Percentiles rank a stretch among this genome's conserved stretches.
Evolutionary conservation across 2,797 vertebrate genomes (phyloP).

Genomic region (Diplodus sargus): DNA sequence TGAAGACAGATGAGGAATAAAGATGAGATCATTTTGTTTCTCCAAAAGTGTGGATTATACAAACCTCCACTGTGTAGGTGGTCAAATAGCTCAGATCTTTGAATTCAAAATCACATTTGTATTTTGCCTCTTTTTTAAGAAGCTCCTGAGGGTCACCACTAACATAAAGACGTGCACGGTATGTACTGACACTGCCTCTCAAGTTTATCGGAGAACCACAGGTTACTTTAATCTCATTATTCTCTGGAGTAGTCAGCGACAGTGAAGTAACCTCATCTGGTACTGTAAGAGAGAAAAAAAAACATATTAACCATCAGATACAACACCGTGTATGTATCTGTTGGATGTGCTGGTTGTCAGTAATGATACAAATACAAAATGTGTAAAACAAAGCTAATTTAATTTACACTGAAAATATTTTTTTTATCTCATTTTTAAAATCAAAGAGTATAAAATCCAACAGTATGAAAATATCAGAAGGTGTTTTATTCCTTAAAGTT

Average conservation of each 20-base stretch:
- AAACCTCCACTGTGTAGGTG: slow-evolving; percentile 66
- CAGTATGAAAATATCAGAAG: background rate
- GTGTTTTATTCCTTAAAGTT: too few species aligned
- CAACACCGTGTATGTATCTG: too few species aligned
- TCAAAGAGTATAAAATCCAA: too few species aligned
- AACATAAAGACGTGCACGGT: rapidly evolving
- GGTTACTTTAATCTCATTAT: background rate
- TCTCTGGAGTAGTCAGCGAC: rapidly evolving
- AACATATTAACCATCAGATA: background rate
- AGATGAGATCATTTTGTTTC: background rate
- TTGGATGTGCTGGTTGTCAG: background rate
- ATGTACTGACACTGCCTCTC: rapidly evolving
- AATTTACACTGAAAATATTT: too few species aligned
- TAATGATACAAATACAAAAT: background rate
- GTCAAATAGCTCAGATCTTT: slow-evolving; percentile 73
- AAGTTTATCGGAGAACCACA: rapidly evolving
- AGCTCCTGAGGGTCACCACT: rapidly evolving
- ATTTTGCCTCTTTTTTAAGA: rapidly evolving
- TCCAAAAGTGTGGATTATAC: background rate
- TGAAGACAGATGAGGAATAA: background rate
- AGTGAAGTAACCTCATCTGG: rapidly evolving
- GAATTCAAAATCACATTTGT: slow-evolving; percentile 34
- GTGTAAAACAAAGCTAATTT: background rate
- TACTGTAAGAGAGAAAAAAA: slow-evolving; percentile 33
- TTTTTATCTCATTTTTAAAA: background rate